Evolutionary conservation across 2,113 vertebrate genomes (phyloP).

Genomic region (Pachypanchax playfairii): DNA sequence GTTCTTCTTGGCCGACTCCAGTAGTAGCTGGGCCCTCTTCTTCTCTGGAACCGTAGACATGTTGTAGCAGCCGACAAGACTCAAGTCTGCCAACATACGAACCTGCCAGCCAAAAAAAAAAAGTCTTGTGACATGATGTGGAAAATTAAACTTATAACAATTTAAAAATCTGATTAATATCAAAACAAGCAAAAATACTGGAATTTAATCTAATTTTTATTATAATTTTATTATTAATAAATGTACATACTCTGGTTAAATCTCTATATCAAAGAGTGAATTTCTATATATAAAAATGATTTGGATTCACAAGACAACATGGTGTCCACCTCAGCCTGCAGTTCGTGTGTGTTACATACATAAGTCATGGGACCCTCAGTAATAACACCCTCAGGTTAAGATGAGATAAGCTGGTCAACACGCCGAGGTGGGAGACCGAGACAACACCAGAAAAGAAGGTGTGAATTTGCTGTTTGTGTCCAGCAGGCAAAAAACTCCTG

Average conservation of each 20-base stretch:
- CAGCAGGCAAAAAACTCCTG: slow-evolving; percentile 36
- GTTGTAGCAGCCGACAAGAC: slow-evolving; percentile 98
- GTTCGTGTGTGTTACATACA: slow-evolving; percentile 14
- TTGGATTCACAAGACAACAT: slow-evolving; percentile 12
- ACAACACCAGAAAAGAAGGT: slow-evolving; percentile 50
- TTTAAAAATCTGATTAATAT: too few species aligned
- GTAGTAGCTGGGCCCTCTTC: slow-evolving; percentile 92
- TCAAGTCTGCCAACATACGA: slow-evolving; percentile 96
- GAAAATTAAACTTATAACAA: not conserved
- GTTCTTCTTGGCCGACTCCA: slow-evolving; percentile 98
- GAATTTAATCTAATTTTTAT: too few species aligned
- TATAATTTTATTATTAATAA: too few species aligned
- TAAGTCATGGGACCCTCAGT: slow-evolving; percentile 50
- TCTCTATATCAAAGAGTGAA: too few species aligned
- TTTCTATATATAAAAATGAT: too few species aligned
- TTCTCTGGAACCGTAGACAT: slow-evolving; percentile 96
- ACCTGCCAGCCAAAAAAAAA: slow-evolving; percentile 74
- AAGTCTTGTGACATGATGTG: not conserved
- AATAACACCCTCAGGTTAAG: slow-evolving; percentile 53
- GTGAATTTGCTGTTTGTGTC: slow-evolving; percentile 56
- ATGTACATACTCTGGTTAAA: too few species aligned
- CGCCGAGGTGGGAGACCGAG: slow-evolving; percentile 55
- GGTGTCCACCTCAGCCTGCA: slow-evolving; percentile 14
- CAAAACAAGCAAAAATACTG: too few species aligned
- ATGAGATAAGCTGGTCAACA: slow-evolving; percentile 56